phyloP scores from a whole-genome alignment of 2,888 invertebrate species.

The Oxyteleia sp. region DNA sequence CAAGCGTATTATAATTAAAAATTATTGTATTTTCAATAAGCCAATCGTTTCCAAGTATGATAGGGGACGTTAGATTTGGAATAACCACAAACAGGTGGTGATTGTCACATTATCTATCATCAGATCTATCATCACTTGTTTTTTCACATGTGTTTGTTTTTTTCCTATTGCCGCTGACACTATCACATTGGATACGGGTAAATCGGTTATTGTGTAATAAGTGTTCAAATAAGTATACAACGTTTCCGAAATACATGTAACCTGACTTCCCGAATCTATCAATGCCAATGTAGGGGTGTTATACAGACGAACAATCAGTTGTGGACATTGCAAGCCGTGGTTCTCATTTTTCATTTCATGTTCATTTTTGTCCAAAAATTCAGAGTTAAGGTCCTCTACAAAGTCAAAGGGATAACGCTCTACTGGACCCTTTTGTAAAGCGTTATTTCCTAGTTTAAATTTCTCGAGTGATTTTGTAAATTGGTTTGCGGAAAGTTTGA shows the following conservation, averaged over 20 bases:
- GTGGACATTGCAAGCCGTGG: too few relatives aligned
- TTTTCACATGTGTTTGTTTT: slow-evolving; percentile 25
- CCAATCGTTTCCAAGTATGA: slow-evolving; percentile 19
- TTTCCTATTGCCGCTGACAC: slow-evolving; percentile 34
- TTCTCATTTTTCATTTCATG: too few relatives aligned
- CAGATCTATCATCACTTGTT: slow-evolving; percentile 23
- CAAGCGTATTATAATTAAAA: too few relatives aligned
- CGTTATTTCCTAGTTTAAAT: too few relatives aligned
- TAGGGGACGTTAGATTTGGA: neutral
- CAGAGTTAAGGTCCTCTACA: neutral
- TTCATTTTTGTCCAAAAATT: neutral
- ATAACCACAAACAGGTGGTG: neutral
- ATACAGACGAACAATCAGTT: neutral
- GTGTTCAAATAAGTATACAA: neutral
- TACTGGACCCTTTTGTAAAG: too few relatives aligned
- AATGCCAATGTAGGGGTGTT: neutral
- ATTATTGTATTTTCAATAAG: neutral
- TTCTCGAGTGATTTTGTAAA: too few relatives aligned
- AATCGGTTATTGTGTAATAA: slow-evolving; percentile 64
- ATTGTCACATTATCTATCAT: neutral
- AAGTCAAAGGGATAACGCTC: neutral
- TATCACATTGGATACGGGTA: slow-evolving; percentile 34
- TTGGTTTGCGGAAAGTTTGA: too few relatives aligned
- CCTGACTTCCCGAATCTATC: neutral
- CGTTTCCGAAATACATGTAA: neutral